Evolutionary conservation across 2,113 vertebrate genomes (phyloP), one percentile per base, ranked within the genome.

Genomic region (Ibidorhyncha struthersii): DNA sequence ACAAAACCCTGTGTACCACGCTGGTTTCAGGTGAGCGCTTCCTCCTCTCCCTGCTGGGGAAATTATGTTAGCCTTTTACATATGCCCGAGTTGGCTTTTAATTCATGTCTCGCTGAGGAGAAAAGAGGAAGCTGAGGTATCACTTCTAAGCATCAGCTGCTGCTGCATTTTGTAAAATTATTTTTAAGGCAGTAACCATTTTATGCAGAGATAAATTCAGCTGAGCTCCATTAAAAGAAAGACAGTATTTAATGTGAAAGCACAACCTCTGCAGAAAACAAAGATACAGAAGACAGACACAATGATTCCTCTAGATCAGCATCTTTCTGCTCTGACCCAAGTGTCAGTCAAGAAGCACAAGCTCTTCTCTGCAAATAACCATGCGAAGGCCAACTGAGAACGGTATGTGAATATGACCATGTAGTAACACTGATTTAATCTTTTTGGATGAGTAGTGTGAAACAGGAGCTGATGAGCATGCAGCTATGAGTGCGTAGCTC

Each of bases 1-100:
- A 45, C 14, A 67, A 12, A 76, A 27, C 50, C 14, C 30, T 2
- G 1, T 14, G 25, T 9, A 15, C n/a, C 5, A 1, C 1, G 1
- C 27, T 27, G 30, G 6, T 8, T 86, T 49, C 77, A 81, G 53
- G 27, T 25, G n/a, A 72, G 26, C 3, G 3, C 43, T 74, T 19
- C 41, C 36, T 73, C 72, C 36, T 53, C 45, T 88, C 18, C 8
- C 26, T 38, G 14, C 67, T 78, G n/a, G 22, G 47, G n/a, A 66
- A 74, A 29, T 29, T 14, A 14, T 36, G n/a, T 49, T 50, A 27
- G 30, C 21, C 27, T 49, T 69, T 72, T 14, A 63, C 21, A 1
- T 38, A 2, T 29, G 34, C 34, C n/a, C 4, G 1, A 15, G 13
- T 0, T 49, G 61, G 50, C 65, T 79, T 78, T 79, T 74, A n/a